These are phyloP conservation scores for Tinea pellionella DNA, from an alignment of 2,888 invertebrate genomes.

Conservation along the genomic window DNA sequence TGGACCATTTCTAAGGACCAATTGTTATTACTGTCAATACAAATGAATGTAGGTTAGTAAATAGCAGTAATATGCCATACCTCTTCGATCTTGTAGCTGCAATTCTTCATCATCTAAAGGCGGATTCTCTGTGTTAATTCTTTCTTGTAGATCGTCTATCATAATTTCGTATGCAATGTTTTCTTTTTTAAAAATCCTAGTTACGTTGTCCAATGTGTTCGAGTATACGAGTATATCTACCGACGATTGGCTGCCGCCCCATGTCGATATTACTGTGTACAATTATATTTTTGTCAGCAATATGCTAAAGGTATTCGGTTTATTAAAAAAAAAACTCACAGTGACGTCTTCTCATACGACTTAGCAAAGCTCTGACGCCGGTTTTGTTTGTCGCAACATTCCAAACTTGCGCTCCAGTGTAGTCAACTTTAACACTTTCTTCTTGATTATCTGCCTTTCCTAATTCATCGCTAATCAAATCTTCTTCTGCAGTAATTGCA, in stretches of 20 bases:
- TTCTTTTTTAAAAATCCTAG: constrained; percentile 70
- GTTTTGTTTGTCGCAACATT: constrained; percentile 68
- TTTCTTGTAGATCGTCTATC: constrained; percentile 81
- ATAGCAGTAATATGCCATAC: constrained; percentile 51
- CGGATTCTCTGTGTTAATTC: constrained; percentile 85
- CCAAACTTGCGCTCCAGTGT: constrained; percentile 83
- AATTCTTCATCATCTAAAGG: constrained; percentile 74
- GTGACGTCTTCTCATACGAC: constrained; percentile 43
- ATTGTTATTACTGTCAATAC: not conserved
- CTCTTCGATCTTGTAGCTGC: constrained; percentile 76
- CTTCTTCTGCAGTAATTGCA: not conserved
- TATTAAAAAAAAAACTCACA: constrained; percentile 30
- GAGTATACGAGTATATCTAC: constrained; percentile 80
- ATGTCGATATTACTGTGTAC: constrained; percentile 70
- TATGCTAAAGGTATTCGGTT: not conserved
- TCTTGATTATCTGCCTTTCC: not conserved
- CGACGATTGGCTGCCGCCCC: constrained; percentile 73
- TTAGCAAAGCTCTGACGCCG: constrained; percentile 42
- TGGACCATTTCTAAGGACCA: not conserved
- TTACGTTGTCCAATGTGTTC: constrained; percentile 72
- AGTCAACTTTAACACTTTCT: constrained; percentile 59
- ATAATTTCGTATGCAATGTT: constrained; percentile 76
- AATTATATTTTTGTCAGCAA: not conserved
- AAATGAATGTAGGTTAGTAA: not conserved
- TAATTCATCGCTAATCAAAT: not conserved